Base-by-base conservation (phyloP, 2,797 vertebrate species). In the Hybognathus amarus region DNA sequence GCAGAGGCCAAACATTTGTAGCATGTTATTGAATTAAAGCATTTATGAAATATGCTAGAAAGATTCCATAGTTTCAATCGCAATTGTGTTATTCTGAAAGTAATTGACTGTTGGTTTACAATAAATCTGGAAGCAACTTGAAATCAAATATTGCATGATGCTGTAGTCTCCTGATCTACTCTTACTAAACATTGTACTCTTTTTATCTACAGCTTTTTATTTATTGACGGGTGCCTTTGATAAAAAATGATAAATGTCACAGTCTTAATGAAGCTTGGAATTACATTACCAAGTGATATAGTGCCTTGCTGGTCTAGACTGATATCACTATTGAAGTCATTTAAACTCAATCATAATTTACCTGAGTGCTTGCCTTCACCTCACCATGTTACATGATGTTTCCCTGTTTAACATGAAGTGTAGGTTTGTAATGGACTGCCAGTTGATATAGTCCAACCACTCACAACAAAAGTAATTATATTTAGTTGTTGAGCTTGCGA, bases 221-320 rank as follows among this genome's bases (percentile, higher is more conserved):
- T 93, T 94, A 94, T 94, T 94, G 94, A 95, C 93, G 95, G 92
- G 92, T 90, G 91, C 90, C 93, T 93, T 93, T 94, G 93, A 95
- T 95, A 94, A 95, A 93, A 94, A 95, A 95, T 95, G 94, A 95
- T 95, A 94, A 95, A 95, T 93, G 92, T 94, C 93, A 93, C 90
- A 92, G 90, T 91, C 89, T 91, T 95, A 96, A 95, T 95, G 94
- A 96, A 95, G 94, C 92, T 87, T 94, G 93, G 94, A 94, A 95
- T 95, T 95, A 94, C 93, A 95, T 95, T 95, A 95, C 94, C 93
- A 94, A 92, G 94, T 94, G 94, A 95, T 92, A 91, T 92, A 95
- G 90, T 92, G 93, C 94, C 92, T 92, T 93, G 91, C 93, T 94
- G 92, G 94, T 94, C 93, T 94, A 91, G 93, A 94, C 93, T 93